Base-by-base conservation (phyloP, 2,797 vertebrate species). In the Gephyroberyx darwinii region DNA sequence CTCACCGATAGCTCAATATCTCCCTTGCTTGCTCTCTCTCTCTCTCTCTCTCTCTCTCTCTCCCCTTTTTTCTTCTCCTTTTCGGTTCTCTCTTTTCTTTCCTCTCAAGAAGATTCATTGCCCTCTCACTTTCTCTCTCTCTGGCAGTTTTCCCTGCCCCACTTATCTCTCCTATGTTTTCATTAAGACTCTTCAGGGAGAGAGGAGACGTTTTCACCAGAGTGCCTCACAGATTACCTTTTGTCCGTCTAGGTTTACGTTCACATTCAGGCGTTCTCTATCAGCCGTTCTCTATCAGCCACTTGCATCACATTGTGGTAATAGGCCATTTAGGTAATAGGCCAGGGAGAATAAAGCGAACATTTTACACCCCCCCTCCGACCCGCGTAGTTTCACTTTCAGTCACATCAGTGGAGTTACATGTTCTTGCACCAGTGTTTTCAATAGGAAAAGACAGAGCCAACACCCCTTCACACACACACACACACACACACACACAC, bases 321-420 rank as follows among this genome's bases (percentile, higher is more conserved):
- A 65, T 14, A 41, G 22, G 7, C 45, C 20, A 22, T 19, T n/a
- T 43, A 20, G 13, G n/a, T n/a, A n/a, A n/a, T n/a, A n/a, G n/a
- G 22, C 33, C 19, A 62, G 14, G 20, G 58, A n/a, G 43, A 69
- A 43, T 31, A 13, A 16, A 19, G 30, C n/a, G 50, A 56, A 19
- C 50, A 53, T 17, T 19, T 43, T 35, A 51, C 13, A n/a, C 10
- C 26, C 26, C 26, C 26, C 17, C 31, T 56, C 51, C 41, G 16
- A 69, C 3, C 64, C 5, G 14, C 33, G 41, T 56, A 26, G 43
- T 57, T 63, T 68, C 58, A 65, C 47, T 53, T 61, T 70, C 55
- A 64, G 78, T 35, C 65, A 66, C 75, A 64, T 83, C 75, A 66
- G 70, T 64, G 65, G 12, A 45, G 17, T 56, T 35, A 35, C 62